These are phyloP conservation scores for Heterohyrax brucei DNA, from an alignment of 2,797 vertebrate genomes.

Conservation along the genomic window DNA sequence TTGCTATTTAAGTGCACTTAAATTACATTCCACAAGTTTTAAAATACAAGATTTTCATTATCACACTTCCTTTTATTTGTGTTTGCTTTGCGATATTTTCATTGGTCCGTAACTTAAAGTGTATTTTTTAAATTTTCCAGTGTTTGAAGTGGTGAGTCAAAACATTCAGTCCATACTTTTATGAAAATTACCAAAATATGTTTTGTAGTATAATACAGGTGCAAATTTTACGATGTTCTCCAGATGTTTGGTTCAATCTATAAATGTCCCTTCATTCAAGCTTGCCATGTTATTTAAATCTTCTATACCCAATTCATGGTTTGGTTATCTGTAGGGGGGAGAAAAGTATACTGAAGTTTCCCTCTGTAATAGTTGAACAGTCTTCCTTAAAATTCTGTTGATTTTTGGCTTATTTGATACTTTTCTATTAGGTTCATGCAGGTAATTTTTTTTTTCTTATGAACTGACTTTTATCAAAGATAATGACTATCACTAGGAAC, in stretches of 20 bases:
- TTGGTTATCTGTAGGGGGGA: neutral
- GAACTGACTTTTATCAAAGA: constrained; percentile 1
- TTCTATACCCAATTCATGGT: too few species aligned
- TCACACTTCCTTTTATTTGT: neutral
- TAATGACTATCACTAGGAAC: neutral
- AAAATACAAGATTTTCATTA: neutral
- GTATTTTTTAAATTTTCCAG: neutral
- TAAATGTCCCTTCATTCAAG: neutral
- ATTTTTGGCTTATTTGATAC: neutral
- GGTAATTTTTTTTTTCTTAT: neutral
- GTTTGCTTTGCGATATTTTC: neutral
- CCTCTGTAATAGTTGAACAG: neutral
- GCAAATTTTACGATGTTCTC: neutral
- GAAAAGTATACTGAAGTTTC: neutral
- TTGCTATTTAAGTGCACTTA: neutral
- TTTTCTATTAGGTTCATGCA: neutral
- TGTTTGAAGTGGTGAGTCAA: neutral
- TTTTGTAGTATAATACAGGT: neutral
- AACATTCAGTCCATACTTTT: neutral
- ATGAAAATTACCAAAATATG: neutral
- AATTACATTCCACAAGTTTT: neutral
- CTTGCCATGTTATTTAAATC: neutral
- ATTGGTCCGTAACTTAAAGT: neutral
- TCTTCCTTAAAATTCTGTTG: neutral
- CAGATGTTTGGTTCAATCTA: neutral